Conservation (phyloP, 2,888 invertebrate genomes). For the Lacanobia wlatinum region DNA sequence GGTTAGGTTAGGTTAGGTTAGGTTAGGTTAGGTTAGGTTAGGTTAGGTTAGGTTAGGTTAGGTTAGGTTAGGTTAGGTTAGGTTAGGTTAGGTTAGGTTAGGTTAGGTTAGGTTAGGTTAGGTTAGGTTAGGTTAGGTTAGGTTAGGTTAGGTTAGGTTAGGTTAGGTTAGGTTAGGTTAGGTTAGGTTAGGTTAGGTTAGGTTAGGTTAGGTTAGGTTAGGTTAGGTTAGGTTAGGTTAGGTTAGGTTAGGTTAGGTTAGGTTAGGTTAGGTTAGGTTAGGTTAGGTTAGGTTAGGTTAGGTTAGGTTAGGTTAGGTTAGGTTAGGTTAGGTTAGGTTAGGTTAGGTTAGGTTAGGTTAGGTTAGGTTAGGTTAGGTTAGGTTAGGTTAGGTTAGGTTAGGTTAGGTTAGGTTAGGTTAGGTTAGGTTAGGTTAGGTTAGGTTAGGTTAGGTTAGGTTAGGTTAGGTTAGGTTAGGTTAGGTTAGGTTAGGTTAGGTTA, state of each 20-base stretch:
- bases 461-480: slow-evolving; percentile 47
- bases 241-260: slow-evolving; percentile 19
- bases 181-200: slow-evolving; percentile 31
- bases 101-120: slow-evolving; percentile 44
- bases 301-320: slow-evolving; percentile 3
- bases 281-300: slow-evolving; percentile 1
- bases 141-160: slow-evolving; percentile 44
- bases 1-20: slow-evolving; percentile 44
- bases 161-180: slow-evolving; percentile 43
- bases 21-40: slow-evolving; percentile 45
- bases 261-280: slow-evolving; percentile 13
- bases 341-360: slow-evolving; percentile 43
- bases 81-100: slow-evolving; percentile 37
- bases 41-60: slow-evolving; percentile 44
- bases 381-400: slow-evolving; percentile 33
- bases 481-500: slow-evolving; percentile 48
- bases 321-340: slow-evolving; percentile 24
- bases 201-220: slow-evolving; percentile 36
- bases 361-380: slow-evolving; percentile 43
- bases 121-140: slow-evolving; percentile 46
- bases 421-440: slow-evolving; percentile 45
- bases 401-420: slow-evolving; percentile 36
- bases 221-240: slow-evolving; percentile 44
- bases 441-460: slow-evolving; percentile 45
- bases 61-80: slow-evolving; percentile 44